phyloP scores from a whole-genome alignment of 2,888 invertebrate genomes.

The Ormyrus rosae region DNA sequence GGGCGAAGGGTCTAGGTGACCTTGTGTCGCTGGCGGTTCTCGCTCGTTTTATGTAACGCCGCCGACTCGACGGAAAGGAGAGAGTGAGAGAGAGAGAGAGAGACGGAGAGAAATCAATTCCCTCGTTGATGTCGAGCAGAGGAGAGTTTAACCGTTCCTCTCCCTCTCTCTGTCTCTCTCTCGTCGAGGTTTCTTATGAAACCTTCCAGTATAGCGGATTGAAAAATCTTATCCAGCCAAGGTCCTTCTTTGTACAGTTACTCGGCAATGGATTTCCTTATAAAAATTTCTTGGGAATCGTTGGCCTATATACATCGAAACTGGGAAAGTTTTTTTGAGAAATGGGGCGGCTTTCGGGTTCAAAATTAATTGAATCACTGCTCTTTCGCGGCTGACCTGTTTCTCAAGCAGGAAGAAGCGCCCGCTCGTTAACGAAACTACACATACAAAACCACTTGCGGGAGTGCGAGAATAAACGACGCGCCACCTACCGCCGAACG shows the following conservation, averaged over 20 bases:
- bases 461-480: too few species aligned
- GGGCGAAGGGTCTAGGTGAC: conserved; percentile 64
- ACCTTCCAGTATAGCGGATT: not conserved
- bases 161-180: not conserved
- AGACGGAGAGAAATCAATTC: conserved; percentile 11
- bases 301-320: not conserved
- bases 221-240: conserved; percentile 3
- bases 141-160: conserved; percentile 21
- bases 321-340: too few species aligned
- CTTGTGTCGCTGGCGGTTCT: conserved; percentile 58
- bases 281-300: not conserved
- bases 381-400: too few species aligned
- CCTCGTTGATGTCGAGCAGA: not conserved
- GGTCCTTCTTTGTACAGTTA: not conserved
- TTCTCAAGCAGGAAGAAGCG: too few species aligned
- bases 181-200: conserved; percentile 14
- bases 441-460: too few species aligned
- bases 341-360: too few species aligned
- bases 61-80: not conserved
- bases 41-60: conserved; percentile 37
- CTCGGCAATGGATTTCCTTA: not conserved
- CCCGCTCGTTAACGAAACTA: too few species aligned
- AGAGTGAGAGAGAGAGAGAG: too few species aligned
- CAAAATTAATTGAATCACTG: too few species aligned
- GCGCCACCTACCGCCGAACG: too few species aligned